phyloP scores from a whole-genome alignment of 2,113 vertebrate genomes.

The Glaucomys volans region DNA sequence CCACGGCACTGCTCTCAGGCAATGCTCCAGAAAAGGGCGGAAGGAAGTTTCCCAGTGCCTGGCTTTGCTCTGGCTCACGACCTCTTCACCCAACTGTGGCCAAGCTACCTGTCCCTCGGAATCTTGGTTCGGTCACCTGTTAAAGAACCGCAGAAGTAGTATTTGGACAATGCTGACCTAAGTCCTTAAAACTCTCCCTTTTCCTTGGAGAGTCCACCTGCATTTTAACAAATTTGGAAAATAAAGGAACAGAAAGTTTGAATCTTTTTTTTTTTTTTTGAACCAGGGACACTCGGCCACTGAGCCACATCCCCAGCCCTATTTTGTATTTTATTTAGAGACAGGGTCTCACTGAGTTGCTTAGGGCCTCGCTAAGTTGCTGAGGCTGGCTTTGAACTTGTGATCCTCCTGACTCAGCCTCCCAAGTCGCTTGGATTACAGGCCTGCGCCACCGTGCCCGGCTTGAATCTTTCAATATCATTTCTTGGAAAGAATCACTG shows the following conservation, averaged over 20 bases:
- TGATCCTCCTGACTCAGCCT: too few relatives aligned
- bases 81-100: background rate
- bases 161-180: background rate
- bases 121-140: background rate
- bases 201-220: background rate
- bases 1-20: slow-evolving; percentile 89
- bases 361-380: too few relatives aligned
- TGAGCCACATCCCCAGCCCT: too few relatives aligned
- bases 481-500: background rate
- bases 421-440: too few relatives aligned
- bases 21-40: slow-evolving; percentile 92
- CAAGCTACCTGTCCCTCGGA: background rate
- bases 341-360: too few relatives aligned
- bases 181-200: background rate
- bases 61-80: background rate
- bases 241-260: background rate
- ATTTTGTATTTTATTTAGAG: too few relatives aligned
- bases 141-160: accelerated
- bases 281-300: too few relatives aligned
- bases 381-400: too few relatives aligned
- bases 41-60: slow-evolving; percentile 92
- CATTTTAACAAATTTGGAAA: background rate
- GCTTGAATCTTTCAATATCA: background rate
- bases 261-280: too few relatives aligned
- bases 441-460: too few relatives aligned